phyloP scores from a whole-genome alignment of 2,888 invertebrate species.

The Spisula subtruncata region DNA sequence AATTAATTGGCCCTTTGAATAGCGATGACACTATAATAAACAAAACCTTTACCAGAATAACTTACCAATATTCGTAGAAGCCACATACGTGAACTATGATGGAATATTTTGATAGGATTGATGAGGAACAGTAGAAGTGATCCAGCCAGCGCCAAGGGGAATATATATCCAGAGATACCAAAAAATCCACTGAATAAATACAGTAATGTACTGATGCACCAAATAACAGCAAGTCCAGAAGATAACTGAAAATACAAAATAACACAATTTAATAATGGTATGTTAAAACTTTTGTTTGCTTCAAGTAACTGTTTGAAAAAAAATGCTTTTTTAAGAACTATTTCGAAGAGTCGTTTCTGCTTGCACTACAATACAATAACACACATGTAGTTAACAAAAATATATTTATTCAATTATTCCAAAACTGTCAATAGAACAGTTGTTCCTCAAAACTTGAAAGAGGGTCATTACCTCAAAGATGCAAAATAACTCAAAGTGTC shows the following conservation, averaged over 20 bases:
- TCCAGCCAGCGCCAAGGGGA: constrained; percentile 94
- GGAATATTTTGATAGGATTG: constrained; percentile 96
- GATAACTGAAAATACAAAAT: constrained; percentile 88
- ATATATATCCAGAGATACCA: constrained; percentile 96
- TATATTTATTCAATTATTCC: no score
- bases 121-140: constrained; percentile 94
- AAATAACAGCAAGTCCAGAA: constrained; percentile 96
- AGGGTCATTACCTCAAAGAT: no score
- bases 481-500: no score
- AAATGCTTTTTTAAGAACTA: no score
- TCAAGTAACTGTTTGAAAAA: no score
- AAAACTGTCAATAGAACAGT: no score
- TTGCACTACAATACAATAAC: no score
- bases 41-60: constrained; percentile 32
- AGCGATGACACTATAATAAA: no score
- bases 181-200: constrained; percentile 94
- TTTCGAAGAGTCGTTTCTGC: no score
- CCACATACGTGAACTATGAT: constrained; percentile 98
- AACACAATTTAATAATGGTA: neutral
- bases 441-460: neutral
- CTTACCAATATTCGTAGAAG: constrained; percentile 94
- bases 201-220: constrained; percentile 96
- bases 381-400: no score
- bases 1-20: no score
- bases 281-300: no score